Conservation (phyloP, 2,888 invertebrate genomes). For the Thalpophila matura region DNA sequence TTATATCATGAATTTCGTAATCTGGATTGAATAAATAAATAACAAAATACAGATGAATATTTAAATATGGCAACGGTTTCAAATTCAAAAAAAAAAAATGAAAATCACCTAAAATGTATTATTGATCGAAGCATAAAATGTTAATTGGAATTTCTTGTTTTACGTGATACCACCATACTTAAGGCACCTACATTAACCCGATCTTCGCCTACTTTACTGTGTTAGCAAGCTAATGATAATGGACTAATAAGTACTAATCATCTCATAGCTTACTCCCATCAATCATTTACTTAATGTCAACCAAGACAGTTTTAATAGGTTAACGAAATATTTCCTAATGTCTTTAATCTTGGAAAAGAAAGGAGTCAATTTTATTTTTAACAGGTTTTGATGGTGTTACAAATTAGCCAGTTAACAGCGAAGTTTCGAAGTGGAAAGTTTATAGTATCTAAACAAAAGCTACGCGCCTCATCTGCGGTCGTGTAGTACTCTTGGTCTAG, state of each 20-base stretch:
- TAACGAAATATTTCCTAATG: too few species aligned
- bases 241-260: not conserved
- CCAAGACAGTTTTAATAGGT: not conserved
- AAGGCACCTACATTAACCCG: conserved; percentile 9
- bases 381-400: too few species aligned
- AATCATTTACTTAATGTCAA: too few species aligned
- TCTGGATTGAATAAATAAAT: conserved; percentile 21
- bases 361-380: too few species aligned
- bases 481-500: conserved; percentile 57
- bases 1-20: conserved; percentile 27
- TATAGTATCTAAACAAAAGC: conserved; percentile 53
- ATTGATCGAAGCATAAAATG: not conserved
- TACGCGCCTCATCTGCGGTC: conserved; percentile 15
- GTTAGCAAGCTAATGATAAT: not conserved
- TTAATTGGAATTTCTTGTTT: conserved; percentile 24
- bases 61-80: conserved; percentile 4
- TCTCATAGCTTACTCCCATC: too few species aligned
- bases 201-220: not conserved
- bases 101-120: not conserved
- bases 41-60: conserved; percentile 22
- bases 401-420: conserved; percentile 6
- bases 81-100: conserved; percentile 6
- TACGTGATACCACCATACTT: conserved; percentile 22
- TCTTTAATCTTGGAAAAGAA: too few species aligned
- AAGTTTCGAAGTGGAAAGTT: conserved; percentile 48